Conservation (phyloP, 1,140 invertebrate genomes). For the Cotesia typhae region DNA sequence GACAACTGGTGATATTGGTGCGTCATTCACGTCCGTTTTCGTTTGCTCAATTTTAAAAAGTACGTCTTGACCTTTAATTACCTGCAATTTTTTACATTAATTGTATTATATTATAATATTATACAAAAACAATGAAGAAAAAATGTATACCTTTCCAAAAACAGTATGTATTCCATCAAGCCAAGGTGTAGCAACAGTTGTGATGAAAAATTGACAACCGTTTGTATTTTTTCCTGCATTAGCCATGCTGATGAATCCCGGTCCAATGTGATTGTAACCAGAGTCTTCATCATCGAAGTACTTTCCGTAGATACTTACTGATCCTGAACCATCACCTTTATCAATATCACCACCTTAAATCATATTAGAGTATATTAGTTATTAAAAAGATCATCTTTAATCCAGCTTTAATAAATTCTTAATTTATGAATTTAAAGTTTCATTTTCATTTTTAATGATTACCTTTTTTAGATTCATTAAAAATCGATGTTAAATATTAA, state of each 20-base stretch:
- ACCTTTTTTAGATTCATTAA: conserved; percentile 11
- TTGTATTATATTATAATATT: conserved; percentile 10
- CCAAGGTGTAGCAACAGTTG: conserved; percentile 88
- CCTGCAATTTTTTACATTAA: conserved; percentile 60
- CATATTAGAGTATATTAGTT: background rate
- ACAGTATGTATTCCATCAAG: conserved; percentile 92
- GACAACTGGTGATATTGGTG: conserved; percentile 72
- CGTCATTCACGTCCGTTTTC: conserved; percentile 78
- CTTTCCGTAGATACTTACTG: conserved; percentile 89
- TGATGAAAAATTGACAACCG: conserved; percentile 97
- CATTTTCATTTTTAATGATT: background rate
- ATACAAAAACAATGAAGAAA: background rate
- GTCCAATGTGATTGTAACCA: conserved; percentile 83
- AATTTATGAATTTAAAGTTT: no score
- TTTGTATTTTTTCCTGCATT: conserved; percentile 87
- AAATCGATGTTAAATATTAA: conserved; percentile 5
- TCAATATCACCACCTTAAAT: conserved; percentile 80
- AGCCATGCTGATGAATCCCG: conserved; percentile 96
- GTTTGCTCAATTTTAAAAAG: conserved; percentile 86
- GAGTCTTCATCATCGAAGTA: conserved; percentile 96
- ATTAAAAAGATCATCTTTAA: no score
- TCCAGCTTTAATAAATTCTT: no score
- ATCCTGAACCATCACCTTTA: conserved; percentile 79
- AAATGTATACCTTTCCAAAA: conserved; percentile 84
- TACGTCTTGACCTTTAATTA: conserved; percentile 82